Base-by-base conservation (phyloP, 2,888 invertebrate genomes). In the Drosophila monieri region DNA sequence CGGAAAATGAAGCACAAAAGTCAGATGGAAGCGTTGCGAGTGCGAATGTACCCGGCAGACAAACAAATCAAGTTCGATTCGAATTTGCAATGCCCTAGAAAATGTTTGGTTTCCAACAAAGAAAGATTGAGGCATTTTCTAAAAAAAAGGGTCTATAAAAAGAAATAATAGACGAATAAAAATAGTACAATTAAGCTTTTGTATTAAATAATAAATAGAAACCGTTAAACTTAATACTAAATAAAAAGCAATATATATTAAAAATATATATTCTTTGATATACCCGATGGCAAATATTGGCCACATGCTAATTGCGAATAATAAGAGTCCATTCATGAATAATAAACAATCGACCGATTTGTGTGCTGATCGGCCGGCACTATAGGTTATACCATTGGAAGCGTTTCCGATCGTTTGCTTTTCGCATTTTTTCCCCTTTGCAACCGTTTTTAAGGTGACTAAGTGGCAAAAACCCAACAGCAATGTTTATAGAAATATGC, bases 311-410 rank as follows among this genome's bases (percentile, higher is more conserved):
- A 64, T 64, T 64, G 64, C 64, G 55, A 30, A 64, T 64, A 66
- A 64, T 64, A 44, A 15, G 44, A 66, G 55, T 18, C 67, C 64
- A 64, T 64, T 64, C 64, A 64, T 67, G 64, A 64, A 64, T 64
- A 64, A 64, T 67, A 64, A 64, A 64, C 64, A 64, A 64, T 66
- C 64, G 64, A 66, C 8, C 67, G 67, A 67, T 64, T 64, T 64
- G 64, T 54, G 55, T 46, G 44, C 14, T 35, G 67, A 64, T 64
- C 54, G 64, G 64, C 67, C 27, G 25, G 21, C 37, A 30, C 21
- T 14, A 55, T 67, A 67, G 64, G 64, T 64, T 67, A 64, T n/a
- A 46, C 44, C 37, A 67, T 46, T 30, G 67, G 35, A 18, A 23
- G 23, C 23, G 15, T 48, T 12, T 27, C 65, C 27, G 62, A 62